Evolutionary conservation across 1,140 invertebrate genomes (phyloP), one percentile per base, ranked within the genome.

Genomic region (Polypedilum pembai): DNA sequence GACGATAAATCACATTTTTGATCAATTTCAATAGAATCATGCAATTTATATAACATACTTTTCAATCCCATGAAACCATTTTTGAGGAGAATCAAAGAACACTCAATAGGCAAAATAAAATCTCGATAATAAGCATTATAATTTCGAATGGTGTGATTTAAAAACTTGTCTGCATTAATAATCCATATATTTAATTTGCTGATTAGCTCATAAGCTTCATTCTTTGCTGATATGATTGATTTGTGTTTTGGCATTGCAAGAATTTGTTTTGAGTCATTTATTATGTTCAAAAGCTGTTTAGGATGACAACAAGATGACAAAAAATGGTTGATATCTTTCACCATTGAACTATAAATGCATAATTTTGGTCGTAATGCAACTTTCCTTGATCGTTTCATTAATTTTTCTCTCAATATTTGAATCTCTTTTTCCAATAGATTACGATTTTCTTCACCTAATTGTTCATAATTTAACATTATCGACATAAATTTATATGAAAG

Each of bases 311-410:
- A 81, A 3, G 79, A 80, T 12, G 76, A 76, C 8, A 82, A 69
- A 45, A 79, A 82, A 21, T 82, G 80, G 1, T 73, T 77, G 0
- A 82, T 75, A 75, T 82, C 79, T 73, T 80, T 78, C 0, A 81
- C 80, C 0, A 91, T 75, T 7, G 78, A 77, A 3, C 80, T 78
- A 75, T 89, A 91, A 0, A 84, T 73, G 41, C 84, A 81, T n/a
- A 84, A 80, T 7, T 83, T 77, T 3, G 89, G 86, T 72, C 90
- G 83, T 20, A 86, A 78, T 3, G 89, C 88, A 45, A 86, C 77
- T 76, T 81, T 81, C 76, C 85, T 80, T 17, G 81, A 78, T 10
- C 83, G 78, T 8, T 81, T 77, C 12, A 81, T 76, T 20, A 82
- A 75, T 77, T 83, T 81, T 74, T 77, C 15, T 76, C 80, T 76